These are phyloP conservation scores for Gallinago media DNA, from an alignment of 2,113 vertebrate genomes.

Conservation along the genomic window DNA sequence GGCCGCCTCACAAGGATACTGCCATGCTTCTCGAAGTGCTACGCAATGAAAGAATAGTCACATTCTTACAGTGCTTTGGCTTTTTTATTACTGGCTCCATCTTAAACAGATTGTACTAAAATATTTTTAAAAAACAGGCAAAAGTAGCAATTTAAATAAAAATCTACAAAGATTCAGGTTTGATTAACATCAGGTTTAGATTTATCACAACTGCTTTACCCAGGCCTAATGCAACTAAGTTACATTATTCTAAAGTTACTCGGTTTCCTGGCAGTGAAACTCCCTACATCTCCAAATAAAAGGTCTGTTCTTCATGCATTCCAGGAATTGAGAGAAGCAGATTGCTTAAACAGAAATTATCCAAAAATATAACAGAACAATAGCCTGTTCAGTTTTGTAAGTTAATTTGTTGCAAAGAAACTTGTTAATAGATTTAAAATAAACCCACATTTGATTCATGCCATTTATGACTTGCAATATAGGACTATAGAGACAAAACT, in stretches of 20 bases:
- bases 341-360: background rate
- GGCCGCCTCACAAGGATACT: background rate
- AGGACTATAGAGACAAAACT: background rate
- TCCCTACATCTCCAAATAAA: background rate
- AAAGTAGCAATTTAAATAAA: background rate
- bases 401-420: background rate
- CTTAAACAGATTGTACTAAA: background rate
- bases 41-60: background rate
- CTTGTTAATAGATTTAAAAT: background rate
- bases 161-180: background rate
- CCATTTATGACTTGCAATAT: background rate
- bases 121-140: background rate
- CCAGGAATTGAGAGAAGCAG: background rate
- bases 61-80: background rate
- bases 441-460: background rate
- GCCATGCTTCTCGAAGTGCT: background rate
- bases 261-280: background rate
- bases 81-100: background rate
- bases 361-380: background rate
- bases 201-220: background rate
- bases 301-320: background rate
- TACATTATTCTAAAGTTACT: background rate
- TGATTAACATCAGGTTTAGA: background rate
- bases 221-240: background rate
- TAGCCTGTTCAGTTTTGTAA: background rate